Evolutionary conservation across 2,888 invertebrate species (phyloP).

Genomic region (Apamea epomidion): DNA sequence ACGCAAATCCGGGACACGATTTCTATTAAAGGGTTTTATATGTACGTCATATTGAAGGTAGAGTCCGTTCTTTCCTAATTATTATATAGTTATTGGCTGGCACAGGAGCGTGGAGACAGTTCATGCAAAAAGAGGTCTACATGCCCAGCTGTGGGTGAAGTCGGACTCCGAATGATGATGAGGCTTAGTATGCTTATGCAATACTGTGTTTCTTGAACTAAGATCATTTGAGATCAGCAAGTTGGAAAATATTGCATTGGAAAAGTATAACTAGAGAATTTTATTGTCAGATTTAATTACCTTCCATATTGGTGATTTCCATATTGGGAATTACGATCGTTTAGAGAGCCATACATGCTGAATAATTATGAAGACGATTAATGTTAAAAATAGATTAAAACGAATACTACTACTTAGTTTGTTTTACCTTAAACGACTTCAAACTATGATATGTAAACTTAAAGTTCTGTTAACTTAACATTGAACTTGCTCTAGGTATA

Average conservation of each 20-base stretch:
- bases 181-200: background rate
- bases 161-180: background rate
- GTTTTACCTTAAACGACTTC: background rate
- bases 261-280: background rate
- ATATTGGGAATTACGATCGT: background rate
- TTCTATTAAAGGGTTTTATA: slow-evolving; percentile 31
- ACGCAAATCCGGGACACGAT: slow-evolving; percentile 61
- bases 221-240: background rate
- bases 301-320: background rate
- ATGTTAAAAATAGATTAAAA: background rate
- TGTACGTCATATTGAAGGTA: background rate
- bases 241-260: background rate
- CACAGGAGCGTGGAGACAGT: background rate
- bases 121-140: background rate
- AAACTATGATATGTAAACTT: background rate
- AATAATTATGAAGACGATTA: background rate
- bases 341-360: background rate
- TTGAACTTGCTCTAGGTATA: slow-evolving; percentile 14
- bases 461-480: slow-evolving; percentile 11
- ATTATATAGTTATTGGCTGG: background rate
- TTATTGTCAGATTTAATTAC: background rate
- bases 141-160: background rate
- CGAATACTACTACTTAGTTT: background rate
- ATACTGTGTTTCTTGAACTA: background rate
- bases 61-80: background rate